Evolutionary conservation across 2,888 invertebrate genomes (phyloP).

Genomic region (Tenodera sinensis): DNA sequence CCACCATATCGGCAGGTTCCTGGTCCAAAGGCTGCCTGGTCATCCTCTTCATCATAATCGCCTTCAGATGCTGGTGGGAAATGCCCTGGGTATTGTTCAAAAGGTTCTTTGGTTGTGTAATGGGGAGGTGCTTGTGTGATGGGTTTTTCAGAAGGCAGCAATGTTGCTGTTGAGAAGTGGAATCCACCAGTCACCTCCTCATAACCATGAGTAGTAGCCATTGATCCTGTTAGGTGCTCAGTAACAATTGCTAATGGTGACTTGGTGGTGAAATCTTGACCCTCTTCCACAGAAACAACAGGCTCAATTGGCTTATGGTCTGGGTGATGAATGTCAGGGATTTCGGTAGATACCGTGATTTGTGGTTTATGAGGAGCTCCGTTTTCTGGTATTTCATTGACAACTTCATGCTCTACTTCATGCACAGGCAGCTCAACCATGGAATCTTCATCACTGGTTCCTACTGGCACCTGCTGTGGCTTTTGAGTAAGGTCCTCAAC

Average conservation of each 20-base stretch:
- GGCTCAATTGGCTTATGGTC: neutral
- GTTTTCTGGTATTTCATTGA: slow-evolving; percentile 14
- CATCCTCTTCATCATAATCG: slow-evolving; percentile 59
- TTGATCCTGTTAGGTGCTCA: neutral
- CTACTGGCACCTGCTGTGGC: neutral
- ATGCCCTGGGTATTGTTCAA: slow-evolving; percentile 6
- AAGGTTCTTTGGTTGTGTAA: neutral
- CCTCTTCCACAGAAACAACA: neutral
- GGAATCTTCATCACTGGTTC: slow-evolving; percentile 12
- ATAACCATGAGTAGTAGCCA: neutral
- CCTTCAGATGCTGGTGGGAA: slow-evolving; percentile 27
- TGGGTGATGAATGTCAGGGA: neutral
- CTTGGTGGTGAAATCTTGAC: neutral
- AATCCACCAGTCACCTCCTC: neutral
- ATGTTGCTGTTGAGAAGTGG: slow-evolving; percentile 4
- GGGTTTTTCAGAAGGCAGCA: slow-evolving; percentile 1
- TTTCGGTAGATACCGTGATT: neutral
- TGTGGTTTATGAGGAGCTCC: neutral
- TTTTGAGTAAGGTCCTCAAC: neutral
- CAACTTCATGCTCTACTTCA: slow-evolving; percentile 5
- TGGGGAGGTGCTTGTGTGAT: neutral
- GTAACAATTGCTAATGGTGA: neutral
- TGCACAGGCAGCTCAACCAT: slow-evolving; percentile 3
- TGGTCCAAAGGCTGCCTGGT: slow-evolving; percentile 68
- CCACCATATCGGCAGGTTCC: slow-evolving; percentile 90